These are phyloP conservation scores for Siderastrea siderea DNA, from an alignment of 92 coral and sea anemone species.

Conservation along the genomic window DNA sequence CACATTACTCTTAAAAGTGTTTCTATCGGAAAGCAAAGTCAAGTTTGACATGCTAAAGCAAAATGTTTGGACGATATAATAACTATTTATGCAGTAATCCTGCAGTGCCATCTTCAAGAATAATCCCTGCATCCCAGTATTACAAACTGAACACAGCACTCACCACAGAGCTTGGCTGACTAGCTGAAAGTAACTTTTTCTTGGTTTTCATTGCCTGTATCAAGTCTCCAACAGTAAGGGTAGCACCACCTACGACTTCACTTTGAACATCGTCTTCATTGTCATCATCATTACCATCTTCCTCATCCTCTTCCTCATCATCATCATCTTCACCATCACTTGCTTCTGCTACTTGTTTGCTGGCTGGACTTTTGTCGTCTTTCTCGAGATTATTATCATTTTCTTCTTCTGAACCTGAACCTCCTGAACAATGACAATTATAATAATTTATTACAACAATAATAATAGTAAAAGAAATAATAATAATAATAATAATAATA, in stretches of 20 bases:
- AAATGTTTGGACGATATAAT: too few relatives aligned
- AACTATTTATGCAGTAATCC: too few relatives aligned
- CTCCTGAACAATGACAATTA: slow-evolving; percentile 39
- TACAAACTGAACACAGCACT: not conserved
- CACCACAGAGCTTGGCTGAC: slow-evolving; percentile 52
- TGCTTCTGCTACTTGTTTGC: slow-evolving; percentile 15
- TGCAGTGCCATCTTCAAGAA: too few relatives aligned
- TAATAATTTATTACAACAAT: not conserved
- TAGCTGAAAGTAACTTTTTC: slow-evolving; percentile 20
- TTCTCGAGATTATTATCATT: slow-evolving; percentile 38
- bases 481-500: too few relatives aligned
- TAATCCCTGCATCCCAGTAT: not conserved
- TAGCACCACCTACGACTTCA: slow-evolving; percentile 61
- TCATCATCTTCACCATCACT: slow-evolving; percentile 47
- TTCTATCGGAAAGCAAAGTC: too few relatives aligned
- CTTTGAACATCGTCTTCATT: slow-evolving; percentile 50
- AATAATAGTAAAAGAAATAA: not conserved
- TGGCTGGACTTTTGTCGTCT: not conserved
- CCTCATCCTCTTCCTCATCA: slow-evolving; percentile 42
- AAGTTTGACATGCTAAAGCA: too few relatives aligned
- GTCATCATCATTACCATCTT: slow-evolving; percentile 58
- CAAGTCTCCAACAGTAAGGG: slow-evolving; percentile 87
- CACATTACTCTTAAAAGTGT: not conserved
- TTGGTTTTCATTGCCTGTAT: slow-evolving; percentile 83
- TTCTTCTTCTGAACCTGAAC: slow-evolving; percentile 90